Evolutionary conservation across 1,140 invertebrate genomes (phyloP), one percentile per base, ranked within the genome.

Genomic region (Rhopalosiphum padi): DNA sequence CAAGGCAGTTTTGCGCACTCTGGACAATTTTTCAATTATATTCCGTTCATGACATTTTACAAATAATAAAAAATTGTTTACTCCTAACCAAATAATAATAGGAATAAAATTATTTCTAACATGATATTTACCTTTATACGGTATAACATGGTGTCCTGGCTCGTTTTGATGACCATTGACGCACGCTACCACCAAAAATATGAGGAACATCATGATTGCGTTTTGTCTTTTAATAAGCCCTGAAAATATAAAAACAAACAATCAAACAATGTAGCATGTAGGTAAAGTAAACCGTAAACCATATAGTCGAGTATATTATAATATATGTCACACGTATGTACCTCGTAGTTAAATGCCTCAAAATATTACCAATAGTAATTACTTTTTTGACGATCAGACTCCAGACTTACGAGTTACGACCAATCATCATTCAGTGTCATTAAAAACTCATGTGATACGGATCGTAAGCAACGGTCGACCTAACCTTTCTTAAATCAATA

Each of bases 101-200:
- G 18, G 4, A 48, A 21, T 8, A 35, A 4, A 87, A 87, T 48
- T 51, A 46, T 88, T 88, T n/a, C 23, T 46, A 7, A 48, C 46
- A 7, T 7, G 2, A 88, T 88, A 48, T 37, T 93, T 93, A 93
- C 91, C 91, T 93, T 93, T 83, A 85, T 93, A 85, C 0, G 91
- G 91, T 25, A 93, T 85, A 25, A 93, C 82, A 22, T 93, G 91
- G 15, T 93, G 82, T 93, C 85, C 91, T 11, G 91, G 82, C 37
- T 93, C 68, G 1, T 35, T 93, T 86, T 53, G 82, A 11, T 53
- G 77, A 43, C 48, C 82, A 15, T 53, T 53, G 25, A 55, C 35
- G 48, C 48, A 82, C 35, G 82, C 48, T 5, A 53, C 37, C 91
- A 30, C 37, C 91, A 93, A 55, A 51, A 93, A 25, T 37, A 86